Base-by-base conservation (phyloP, 2,888 invertebrate species). In the Ernsta delagoae region DNA sequence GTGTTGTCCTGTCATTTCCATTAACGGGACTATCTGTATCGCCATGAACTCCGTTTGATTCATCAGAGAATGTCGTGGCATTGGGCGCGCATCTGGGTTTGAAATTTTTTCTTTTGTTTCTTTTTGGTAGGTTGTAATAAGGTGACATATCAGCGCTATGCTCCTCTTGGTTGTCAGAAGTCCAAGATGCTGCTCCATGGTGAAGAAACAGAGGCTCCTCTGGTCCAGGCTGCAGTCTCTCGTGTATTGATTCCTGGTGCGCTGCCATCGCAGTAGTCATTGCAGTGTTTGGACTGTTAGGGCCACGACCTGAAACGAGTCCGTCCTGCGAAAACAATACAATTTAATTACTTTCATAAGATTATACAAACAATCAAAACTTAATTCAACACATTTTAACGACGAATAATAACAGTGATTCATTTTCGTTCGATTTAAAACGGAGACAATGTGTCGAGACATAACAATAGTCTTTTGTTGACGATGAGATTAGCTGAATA, bases 21-120 rank as follows among this genome's bases (percentile, higher is more conserved):
- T 93, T 93, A 53, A 91, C 74, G 36, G 86, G 88, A 73, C 90
- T 90, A 48, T 79, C 80, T 65, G 82, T 75, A 64, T 86, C 84
- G 73, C 89, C 85, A 71, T 86, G 83, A 1, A 79, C 88, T 70
- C 87, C 91, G n/a, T 91, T 89, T 0, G 92, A 92, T 71, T 94
- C 92, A 65, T 94, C 94, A 5, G 94, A 93, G 77, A 91, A 93
- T 0, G 89, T 83, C 0, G 91, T 88, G 24, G 93, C 85, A 72
- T 94, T 95, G 2, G 96, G 96, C 70, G 94, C 93, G 85, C 96
- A 97, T 78, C 97, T 92, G 0, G 97, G 97, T 78, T 96, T 95
- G 87, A 97, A 96, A 85, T 97, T 96, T 86, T 97, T 97, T 75
- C 97, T 90, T 78, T 96, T 96, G 91, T 96, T 96, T 78, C 96